phyloP scores from a whole-genome alignment of 2,888 invertebrate species.

The Sinohyriopsis cumingii region DNA sequence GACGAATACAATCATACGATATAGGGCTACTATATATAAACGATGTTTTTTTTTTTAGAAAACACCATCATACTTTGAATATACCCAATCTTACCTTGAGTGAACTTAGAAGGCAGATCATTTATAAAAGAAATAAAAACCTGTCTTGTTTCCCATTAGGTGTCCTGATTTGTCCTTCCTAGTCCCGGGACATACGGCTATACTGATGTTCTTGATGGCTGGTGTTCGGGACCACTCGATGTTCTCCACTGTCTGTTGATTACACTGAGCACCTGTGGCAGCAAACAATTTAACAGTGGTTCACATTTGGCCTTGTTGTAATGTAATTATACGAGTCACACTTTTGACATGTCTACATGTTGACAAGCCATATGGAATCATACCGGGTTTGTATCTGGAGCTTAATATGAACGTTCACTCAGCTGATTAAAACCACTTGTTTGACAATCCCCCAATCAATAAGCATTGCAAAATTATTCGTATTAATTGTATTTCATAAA shows the following conservation, averaged over 20 bases:
- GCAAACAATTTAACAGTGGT: constrained; percentile 1
- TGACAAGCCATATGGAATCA: not conserved
- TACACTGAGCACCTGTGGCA: constrained; percentile 68
- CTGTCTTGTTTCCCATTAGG: constrained; percentile 17
- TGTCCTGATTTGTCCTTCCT: not conserved
- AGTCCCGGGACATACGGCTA: constrained; percentile 60
- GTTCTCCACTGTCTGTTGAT: constrained; percentile 68
- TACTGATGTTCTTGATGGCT: constrained; percentile 60
- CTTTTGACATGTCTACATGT: not conserved
- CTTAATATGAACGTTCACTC: too few species aligned
- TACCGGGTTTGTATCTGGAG: not conserved
- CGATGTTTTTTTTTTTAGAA: too few species aligned
- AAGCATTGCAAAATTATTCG: too few species aligned
- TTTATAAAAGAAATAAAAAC: constrained; percentile 6
- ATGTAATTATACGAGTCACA: not conserved
- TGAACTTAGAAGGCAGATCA: too few species aligned
- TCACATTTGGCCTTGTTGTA: not conserved
- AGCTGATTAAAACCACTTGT: too few species aligned
- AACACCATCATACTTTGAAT: too few species aligned
- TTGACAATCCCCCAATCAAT: too few species aligned
- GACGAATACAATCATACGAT: too few species aligned
- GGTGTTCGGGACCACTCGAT: constrained; percentile 67
- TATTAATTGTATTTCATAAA: too few species aligned
- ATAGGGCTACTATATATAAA: too few species aligned
- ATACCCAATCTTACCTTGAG: too few species aligned